These are phyloP conservation scores for Anas capensis DNA, from an alignment of 2,797 vertebrate genomes.

Conservation along the genomic window DNA sequence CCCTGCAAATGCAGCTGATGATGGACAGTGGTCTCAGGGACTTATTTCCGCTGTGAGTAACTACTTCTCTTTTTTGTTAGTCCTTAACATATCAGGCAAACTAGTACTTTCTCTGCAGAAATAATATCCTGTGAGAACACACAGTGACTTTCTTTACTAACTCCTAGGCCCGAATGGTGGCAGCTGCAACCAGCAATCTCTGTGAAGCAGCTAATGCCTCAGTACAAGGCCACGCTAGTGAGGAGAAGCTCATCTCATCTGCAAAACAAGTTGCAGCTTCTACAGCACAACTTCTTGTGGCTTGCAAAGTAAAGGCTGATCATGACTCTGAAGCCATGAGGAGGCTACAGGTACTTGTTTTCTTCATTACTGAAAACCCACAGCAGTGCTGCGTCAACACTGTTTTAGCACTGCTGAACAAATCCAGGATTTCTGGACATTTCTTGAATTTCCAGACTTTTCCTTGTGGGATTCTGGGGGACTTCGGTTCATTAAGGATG, in stretches of 20 bases:
- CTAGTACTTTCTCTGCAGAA: not conserved
- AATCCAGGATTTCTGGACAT: not conserved
- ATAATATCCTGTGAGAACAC: not conserved
- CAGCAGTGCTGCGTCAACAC: fast-evolving
- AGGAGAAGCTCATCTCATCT: conserved; percentile 98
- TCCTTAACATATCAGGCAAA: not conserved
- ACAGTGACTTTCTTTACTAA: not conserved
- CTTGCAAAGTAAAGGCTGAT: conserved; percentile 97
- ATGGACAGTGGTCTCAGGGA: conserved; percentile 98
- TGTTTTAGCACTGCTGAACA: not conserved
- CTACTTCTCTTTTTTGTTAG: not conserved
- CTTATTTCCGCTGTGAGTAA: conserved; percentile 96
- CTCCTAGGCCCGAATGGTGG: conserved; percentile 93
- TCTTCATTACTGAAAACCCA: not conserved
- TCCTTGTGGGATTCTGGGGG: not conserved
- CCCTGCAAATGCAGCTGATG: conserved; percentile 94
- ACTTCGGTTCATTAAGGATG: not conserved
- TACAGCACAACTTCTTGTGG: conserved; percentile 95
- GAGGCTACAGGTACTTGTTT: conserved; percentile 90
- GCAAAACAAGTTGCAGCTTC: conserved; percentile 98
- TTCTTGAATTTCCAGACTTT: not conserved
- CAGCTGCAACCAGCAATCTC: conserved; percentile 96
- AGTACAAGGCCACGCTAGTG: conserved; percentile 96
- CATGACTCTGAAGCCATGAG: conserved; percentile 97
- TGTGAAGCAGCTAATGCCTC: conserved; percentile 98